Base-by-base conservation (phyloP, 1,140 invertebrate species). In the Lutraria rhynchaena region DNA sequence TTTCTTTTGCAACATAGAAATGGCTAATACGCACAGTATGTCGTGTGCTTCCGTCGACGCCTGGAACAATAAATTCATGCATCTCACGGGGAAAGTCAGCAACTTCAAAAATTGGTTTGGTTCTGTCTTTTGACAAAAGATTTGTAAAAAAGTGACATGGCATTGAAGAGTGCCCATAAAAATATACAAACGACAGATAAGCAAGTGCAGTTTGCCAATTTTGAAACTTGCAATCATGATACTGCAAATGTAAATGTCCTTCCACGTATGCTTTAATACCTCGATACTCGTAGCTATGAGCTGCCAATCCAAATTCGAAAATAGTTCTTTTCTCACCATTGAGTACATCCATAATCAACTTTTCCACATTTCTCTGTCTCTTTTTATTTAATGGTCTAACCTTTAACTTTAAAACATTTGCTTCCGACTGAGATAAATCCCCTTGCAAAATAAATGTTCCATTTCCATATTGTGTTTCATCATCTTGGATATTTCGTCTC, bases 1-100 rank as follows among this genome's bases (percentile, higher is more conserved):
- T 88, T 71, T 88, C 87, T 55, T 81, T 86, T n/a, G 87, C 87
- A 24, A 88, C 51, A 11, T 83, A 31, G 51, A 84, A 85, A 44
- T 88, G 86, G 41, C 83, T 83, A 19, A 86, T 84, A 15, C 87
- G 60, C 9, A 87, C 75, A 17, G 78, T 81, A 9, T 85, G 61
- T 4, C 15, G 19, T 65, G 61, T 73, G 2, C 65, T 61, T 60
- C 85, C 81, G 22, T 83, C 78, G 19, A 35, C 41, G 51, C 85
- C 82, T 17, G 19, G 29, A 1, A 87, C 84, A 29, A 88, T 61
- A 33, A 88, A 85, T 37, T 81, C 67, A 33, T 51, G 60, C 9
- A 84, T 67, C 22, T 75, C 60, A 7, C 69, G 2, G 1, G 84
- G 84, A 53, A 88, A 82, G 35, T 87, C 85, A 24, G 70, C 51